These are phyloP conservation scores for Neria commutata DNA, from an alignment of 2,888 invertebrate species.

Conservation along the genomic window DNA sequence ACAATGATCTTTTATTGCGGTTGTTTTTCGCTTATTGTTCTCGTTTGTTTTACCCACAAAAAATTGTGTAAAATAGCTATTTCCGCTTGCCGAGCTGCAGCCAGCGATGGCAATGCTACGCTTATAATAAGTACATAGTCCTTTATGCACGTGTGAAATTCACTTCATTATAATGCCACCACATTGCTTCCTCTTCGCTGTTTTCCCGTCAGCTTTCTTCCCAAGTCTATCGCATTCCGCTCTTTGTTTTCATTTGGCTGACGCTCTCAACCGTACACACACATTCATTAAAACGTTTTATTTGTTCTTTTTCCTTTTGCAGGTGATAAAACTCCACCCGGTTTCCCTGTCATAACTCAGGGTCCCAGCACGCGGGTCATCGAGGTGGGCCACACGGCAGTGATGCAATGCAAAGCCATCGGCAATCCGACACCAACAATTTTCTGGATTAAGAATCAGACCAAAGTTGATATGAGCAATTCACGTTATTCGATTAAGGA, in stretches of 20 bases:
- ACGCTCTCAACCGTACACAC: slow-evolving; percentile 8
- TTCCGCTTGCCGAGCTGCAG: too few relatives aligned
- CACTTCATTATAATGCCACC: neutral
- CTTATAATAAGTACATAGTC: too few relatives aligned
- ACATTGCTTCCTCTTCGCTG: neutral
- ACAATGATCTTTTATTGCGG: too few relatives aligned
- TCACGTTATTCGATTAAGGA: slow-evolving; percentile 84
- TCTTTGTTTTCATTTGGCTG: neutral
- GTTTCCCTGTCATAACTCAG: slow-evolving; percentile 89
- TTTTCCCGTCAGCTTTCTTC: neutral
- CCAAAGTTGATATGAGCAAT: slow-evolving; percentile 86
- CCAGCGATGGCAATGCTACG: too few relatives aligned
- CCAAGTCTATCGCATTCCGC: neutral
- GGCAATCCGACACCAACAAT: slow-evolving; percentile 84
- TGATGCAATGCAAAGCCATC: slow-evolving; percentile 85
- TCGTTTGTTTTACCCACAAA: too few relatives aligned
- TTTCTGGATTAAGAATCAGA: slow-evolving; percentile 91
- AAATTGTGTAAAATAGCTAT: too few relatives aligned
- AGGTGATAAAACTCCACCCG: slow-evolving; percentile 86
- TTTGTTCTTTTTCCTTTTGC: slow-evolving; percentile 38
- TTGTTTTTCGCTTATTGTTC: too few relatives aligned
- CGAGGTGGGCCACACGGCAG: slow-evolving; percentile 91
- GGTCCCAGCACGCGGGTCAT: slow-evolving; percentile 93
- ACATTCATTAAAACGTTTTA: slow-evolving; percentile 5
- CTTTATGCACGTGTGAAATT: neutral